phyloP scores from a whole-genome alignment of 2,888 invertebrate species.

The Eupithecia insigniata region DNA sequence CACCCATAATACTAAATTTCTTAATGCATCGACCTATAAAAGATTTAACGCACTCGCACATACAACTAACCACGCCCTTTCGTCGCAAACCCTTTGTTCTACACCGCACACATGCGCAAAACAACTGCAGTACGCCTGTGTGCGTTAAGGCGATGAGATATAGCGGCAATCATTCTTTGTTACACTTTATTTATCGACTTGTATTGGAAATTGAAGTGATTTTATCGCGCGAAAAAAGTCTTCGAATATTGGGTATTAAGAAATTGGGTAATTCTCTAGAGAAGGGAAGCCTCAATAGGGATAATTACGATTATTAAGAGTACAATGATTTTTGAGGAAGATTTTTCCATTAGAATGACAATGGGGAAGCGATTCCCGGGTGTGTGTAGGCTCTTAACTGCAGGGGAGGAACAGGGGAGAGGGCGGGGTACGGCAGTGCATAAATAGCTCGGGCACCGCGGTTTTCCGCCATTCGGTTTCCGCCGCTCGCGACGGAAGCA shows the following conservation, averaged over 20 bases:
- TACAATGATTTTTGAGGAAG: constrained; percentile 69
- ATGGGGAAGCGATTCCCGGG: constrained; percentile 72
- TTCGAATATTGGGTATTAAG: constrained; percentile 25
- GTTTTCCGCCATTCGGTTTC: constrained; percentile 65
- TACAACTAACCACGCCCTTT: constrained; percentile 63
- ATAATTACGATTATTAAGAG: constrained; percentile 78
- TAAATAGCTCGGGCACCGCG: constrained; percentile 59
- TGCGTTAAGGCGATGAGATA: constrained; percentile 69
- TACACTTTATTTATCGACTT: constrained; percentile 65
- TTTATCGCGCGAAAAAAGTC: constrained; percentile 50
- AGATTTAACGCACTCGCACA: constrained; percentile 77
- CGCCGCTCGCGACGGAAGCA: constrained; percentile 64
- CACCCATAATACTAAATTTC: constrained; percentile 82
- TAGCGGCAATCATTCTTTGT: constrained; percentile 72
- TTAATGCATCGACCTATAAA: constrained; percentile 83
- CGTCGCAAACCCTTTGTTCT: constrained; percentile 66
- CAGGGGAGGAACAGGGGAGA: constrained; percentile 52
- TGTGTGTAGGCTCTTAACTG: constrained; percentile 70
- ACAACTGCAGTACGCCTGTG: constrained; percentile 45
- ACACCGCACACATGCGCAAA: constrained; percentile 65
- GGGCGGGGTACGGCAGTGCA: constrained; percentile 49
- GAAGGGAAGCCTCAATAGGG: constrained; percentile 59
- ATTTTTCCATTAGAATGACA: constrained; percentile 73
- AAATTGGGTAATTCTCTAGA: constrained; percentile 42
- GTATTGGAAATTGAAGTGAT: constrained; percentile 55